A percentile compares a stretch with the other conserved stretches of the same genome.
phyloP scores from a whole-genome alignment of 1,140 invertebrate genomes.

The Gonatopus flavifemur region DNA sequence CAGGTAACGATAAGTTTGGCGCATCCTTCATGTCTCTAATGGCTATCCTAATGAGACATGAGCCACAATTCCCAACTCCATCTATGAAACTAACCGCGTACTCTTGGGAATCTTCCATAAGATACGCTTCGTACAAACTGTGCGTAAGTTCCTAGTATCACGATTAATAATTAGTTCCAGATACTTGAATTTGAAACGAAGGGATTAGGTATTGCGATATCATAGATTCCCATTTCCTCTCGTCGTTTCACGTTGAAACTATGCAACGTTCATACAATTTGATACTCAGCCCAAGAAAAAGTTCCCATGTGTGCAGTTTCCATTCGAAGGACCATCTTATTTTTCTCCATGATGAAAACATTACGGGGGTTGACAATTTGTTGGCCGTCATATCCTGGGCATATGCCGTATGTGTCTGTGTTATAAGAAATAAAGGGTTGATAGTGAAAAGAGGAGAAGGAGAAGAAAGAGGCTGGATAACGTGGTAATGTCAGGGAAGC shows the following conservation, averaged over 20 bases:
- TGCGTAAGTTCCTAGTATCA: constrained; percentile 12
- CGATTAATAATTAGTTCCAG: constrained; percentile 10
- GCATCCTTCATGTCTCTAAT: constrained; percentile 22
- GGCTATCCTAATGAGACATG: constrained; percentile 12
- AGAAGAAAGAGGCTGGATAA: constrained; percentile 6
- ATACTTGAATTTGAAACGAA: neutral
- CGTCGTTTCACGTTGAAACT: too few species aligned
- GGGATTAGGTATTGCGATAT: too few species aligned
- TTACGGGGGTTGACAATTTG: too few species aligned
- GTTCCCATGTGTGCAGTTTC: too few species aligned
- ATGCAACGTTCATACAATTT: too few species aligned
- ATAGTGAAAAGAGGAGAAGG: constrained; percentile 8
- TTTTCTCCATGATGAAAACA: too few species aligned
- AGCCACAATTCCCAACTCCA: constrained; percentile 24
- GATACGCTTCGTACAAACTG: constrained; percentile 14
- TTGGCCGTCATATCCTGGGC: too few species aligned
- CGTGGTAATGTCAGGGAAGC: constrained; percentile 13
- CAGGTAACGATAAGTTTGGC: constrained; percentile 18
- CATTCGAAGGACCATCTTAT: too few species aligned
- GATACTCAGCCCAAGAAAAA: too few species aligned
- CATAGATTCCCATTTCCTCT: neutral
- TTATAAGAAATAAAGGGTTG: too few species aligned
- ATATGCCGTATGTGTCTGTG: too few species aligned
- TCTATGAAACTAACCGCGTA: constrained; percentile 22
- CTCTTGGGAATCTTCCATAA: constrained; percentile 20